Percentiles rank a stretch among this genome's conserved stretches.
phyloP scores from a whole-genome alignment of 2,113 vertebrate genomes.

The Hippocampus zosterae region DNA sequence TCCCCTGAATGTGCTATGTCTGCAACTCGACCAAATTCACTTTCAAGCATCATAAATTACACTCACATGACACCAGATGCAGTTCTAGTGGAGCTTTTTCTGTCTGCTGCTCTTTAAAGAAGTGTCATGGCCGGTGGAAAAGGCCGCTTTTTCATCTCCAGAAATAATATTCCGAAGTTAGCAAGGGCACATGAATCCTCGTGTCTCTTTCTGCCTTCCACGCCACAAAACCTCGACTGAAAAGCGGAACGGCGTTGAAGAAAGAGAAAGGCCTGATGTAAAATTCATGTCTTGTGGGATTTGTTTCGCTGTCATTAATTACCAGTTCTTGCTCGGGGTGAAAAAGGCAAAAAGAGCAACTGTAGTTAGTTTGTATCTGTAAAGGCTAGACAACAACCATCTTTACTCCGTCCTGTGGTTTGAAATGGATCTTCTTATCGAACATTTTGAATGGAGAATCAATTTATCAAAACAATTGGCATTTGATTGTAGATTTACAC shows the following conservation, averaged over 20 bases:
- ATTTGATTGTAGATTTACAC: background rate
- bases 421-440: background rate
- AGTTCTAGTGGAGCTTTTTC: conserved; percentile 56
- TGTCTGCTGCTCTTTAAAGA: conserved; percentile 57
- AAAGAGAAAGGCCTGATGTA: conserved; percentile 59
- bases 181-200: conserved; percentile 20
- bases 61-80: conserved; percentile 45
- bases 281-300: conserved; percentile 66
- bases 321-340: conserved; percentile 46
- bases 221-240: conserved; percentile 31
- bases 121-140: conserved; percentile 31
- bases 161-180: conserved; percentile 33
- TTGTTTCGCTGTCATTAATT: conserved; percentile 65
- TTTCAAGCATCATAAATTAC: conserved; percentile 65
- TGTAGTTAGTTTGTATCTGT: background rate
- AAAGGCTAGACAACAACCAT: background rate
- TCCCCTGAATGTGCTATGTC: conserved; percentile 34
- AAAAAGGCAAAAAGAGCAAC: conserved; percentile 46
- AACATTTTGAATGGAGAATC: background rate
- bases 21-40: conserved; percentile 42
- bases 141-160: conserved; percentile 18
- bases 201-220: conserved; percentile 25
- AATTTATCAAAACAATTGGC: background rate
- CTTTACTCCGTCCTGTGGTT: background rate
- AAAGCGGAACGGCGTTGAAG: conserved; percentile 35